A percentile compares a stretch with the other conserved stretches of the same genome.
Evolutionary conservation across 2,113 vertebrate genomes (phyloP).

Genomic region (Oreotrochilus melanogaster): DNA sequence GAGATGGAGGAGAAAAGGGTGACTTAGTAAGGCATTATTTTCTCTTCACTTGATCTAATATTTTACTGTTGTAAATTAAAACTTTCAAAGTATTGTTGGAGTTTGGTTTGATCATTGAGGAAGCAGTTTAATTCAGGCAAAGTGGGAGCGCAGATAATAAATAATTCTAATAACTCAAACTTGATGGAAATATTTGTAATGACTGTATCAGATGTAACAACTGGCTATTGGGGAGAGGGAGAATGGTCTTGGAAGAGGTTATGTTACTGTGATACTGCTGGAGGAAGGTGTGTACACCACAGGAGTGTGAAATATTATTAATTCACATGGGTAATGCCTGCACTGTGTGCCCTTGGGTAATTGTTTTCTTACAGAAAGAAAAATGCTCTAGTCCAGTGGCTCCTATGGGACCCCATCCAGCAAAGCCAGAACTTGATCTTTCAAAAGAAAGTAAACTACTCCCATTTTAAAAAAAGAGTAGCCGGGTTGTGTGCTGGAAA

Average conservation of each 20-base stretch:
- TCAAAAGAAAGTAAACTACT: neutral
- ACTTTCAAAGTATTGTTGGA: neutral
- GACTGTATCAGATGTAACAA: neutral
- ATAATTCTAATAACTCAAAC: neutral
- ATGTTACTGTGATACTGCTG: neutral
- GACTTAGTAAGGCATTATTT: conserved; percentile 82
- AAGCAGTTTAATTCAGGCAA: neutral
- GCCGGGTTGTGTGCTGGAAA: neutral
- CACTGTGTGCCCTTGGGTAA: neutral
- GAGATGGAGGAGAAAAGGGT: conserved; percentile 90
- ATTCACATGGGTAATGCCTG: neutral
- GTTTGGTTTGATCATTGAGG: neutral
- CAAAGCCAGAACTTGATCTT: neutral
- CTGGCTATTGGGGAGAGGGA: neutral
- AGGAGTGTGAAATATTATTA: neutral
- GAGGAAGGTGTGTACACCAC: neutral
- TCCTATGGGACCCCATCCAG: neutral
- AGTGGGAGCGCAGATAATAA: neutral
- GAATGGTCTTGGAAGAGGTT: neutral
- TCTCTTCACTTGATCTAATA: neutral
- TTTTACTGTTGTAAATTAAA: neutral
- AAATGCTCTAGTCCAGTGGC: neutral
- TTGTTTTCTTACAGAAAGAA: neutral
- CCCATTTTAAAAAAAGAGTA: neutral
- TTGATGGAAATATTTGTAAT: neutral